Evolutionary conservation across 2,797 vertebrate species (phyloP).

Genomic region (Mycteria americana): DNA sequence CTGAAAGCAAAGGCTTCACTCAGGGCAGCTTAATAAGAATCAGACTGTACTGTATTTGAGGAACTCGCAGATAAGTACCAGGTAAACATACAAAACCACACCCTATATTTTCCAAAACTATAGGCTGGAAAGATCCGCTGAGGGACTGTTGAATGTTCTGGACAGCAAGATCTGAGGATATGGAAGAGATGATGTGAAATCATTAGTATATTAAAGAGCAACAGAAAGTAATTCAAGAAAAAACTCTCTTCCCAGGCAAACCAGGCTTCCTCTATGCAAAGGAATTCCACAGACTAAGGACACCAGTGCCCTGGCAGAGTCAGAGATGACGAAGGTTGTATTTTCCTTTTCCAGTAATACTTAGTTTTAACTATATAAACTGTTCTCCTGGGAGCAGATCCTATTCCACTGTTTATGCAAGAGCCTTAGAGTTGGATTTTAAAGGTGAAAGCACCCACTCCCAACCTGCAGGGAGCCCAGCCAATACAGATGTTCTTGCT

Average conservation of each 20-base stretch:
- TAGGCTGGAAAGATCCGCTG: neutral
- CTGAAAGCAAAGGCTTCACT: neutral
- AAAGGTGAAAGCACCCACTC: neutral
- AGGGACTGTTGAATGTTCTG: neutral
- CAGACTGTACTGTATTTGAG: neutral
- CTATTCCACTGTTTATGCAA: neutral
- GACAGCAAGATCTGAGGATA: neutral
- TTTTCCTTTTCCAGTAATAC: conserved; percentile 18
- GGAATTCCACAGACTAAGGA: neutral
- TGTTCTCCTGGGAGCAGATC: neutral
- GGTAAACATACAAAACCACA: neutral
- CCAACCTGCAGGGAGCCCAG: neutral
- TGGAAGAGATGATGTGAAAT: neutral
- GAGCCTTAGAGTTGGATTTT: neutral
- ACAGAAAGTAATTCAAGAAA: neutral
- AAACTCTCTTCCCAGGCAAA: neutral
- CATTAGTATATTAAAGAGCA: neutral
- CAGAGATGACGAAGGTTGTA: neutral
- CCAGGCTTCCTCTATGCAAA: neutral
- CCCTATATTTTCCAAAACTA: neutral
- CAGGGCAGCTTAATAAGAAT: neutral
- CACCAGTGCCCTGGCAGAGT: neutral
- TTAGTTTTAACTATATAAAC: neutral
- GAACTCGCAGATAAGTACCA: neutral
- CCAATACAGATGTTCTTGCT: neutral